phyloP scores from a whole-genome alignment of 2,113 vertebrate genomes.

The Meles meles region DNA sequence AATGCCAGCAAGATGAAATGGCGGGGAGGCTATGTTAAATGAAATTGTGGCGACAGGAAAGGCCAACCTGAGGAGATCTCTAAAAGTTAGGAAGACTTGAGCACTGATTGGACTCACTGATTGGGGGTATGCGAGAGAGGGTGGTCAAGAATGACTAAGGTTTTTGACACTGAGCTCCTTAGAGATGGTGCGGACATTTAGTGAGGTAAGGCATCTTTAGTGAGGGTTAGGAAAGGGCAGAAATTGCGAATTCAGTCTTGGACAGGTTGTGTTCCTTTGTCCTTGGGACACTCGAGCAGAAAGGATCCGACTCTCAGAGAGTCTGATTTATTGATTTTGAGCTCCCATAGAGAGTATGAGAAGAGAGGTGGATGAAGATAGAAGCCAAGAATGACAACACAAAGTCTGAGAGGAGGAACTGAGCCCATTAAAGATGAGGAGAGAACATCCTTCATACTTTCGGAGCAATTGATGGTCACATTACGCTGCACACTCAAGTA shows the following conservation, averaged over 20 bases:
- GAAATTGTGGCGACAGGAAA: not conserved
- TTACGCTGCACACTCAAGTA: not conserved
- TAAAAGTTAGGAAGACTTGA: not conserved
- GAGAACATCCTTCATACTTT: not conserved
- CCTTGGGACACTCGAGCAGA: not conserved
- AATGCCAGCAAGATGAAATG: not conserved
- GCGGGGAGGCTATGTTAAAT: not conserved
- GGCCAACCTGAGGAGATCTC: not conserved
- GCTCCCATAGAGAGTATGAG: not conserved
- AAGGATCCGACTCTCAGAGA: not conserved
- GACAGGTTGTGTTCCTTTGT: not conserved
- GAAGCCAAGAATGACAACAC: not conserved
- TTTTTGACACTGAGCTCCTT: not conserved
- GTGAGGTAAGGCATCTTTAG: not conserved
- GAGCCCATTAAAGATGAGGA: not conserved
- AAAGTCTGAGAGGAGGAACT: not conserved
- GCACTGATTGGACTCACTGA: not conserved
- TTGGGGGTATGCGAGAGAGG: not conserved
- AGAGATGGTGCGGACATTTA: not conserved
- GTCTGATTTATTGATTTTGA: not conserved
- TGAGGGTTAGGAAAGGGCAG: not conserved
- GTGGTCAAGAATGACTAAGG: not conserved
- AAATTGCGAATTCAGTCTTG: not conserved
- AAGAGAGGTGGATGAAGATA: not conserved
- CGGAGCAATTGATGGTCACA: not conserved